phyloP scores from a whole-genome alignment of 2,113 vertebrate species.

The Melanerpes formicivorus region DNA sequence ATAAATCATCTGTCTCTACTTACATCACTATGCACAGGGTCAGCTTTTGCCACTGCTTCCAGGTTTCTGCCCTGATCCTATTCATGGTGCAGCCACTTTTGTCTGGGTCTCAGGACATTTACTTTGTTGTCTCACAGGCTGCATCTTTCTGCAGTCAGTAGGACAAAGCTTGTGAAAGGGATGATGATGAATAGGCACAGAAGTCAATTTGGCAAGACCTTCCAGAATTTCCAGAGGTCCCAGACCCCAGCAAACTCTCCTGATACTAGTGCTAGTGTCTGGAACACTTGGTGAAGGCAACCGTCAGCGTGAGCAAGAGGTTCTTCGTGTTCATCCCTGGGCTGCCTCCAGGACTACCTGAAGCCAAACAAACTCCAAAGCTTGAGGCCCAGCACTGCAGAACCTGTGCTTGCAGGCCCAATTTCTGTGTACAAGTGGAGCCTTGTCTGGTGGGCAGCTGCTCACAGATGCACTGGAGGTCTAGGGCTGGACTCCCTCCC shows the following conservation, averaged over 20 bases:
- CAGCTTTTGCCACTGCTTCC: background rate
- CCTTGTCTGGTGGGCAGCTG: background rate
- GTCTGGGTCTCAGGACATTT: rapidly evolving
- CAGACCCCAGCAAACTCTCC: background rate
- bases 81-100: background rate
- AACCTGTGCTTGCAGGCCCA: background rate
- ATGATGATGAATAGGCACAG: background rate
- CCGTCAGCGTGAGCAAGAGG: background rate
- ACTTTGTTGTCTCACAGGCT: background rate
- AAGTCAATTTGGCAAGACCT: background rate
- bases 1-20: background rate
- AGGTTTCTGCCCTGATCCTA: background rate
- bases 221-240: background rate
- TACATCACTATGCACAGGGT: background rate
- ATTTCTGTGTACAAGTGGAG: rapidly evolving
- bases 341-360: background rate
- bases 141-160: background rate
- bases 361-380: background rate
- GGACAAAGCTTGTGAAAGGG: background rate
- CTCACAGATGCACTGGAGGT: background rate
- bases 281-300: background rate
- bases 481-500: background rate
- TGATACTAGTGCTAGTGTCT: background rate
- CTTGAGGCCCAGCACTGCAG: background rate
- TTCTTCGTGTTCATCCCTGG: background rate